Conservation (phyloP, 2,888 invertebrate species). For the Deilephila elpenor region DNA sequence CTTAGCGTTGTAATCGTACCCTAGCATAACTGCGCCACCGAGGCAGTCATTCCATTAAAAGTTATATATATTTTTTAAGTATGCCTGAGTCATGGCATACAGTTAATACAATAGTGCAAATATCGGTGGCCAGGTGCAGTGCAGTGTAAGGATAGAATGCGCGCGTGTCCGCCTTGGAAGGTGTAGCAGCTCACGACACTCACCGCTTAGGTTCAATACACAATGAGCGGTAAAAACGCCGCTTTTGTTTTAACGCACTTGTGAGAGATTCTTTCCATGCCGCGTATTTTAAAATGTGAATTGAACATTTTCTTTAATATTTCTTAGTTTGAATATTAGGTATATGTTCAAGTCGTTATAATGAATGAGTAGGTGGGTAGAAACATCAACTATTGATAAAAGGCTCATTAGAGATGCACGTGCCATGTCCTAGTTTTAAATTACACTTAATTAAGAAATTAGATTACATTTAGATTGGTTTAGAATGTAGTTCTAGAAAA, state of each 20-base stretch:
- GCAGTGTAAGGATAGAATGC: constrained; percentile 16
- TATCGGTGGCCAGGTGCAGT: constrained; percentile 14
- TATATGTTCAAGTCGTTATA: not conserved
- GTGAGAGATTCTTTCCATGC: not conserved
- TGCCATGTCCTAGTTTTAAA: not conserved
- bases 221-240: not conserved
- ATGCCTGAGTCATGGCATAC: too few species aligned
- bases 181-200: constrained; percentile 7
- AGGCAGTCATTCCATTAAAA: too few species aligned
- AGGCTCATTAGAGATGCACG: constrained; percentile 8
- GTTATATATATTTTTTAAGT: too few species aligned
- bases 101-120: not conserved
- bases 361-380: not conserved
- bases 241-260: not conserved
- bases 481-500: not conserved
- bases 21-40: too few species aligned
- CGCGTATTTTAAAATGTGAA: not conserved
- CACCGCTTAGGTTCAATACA: not conserved
- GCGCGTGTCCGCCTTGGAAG: not conserved
- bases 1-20: too few species aligned
- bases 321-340: too few species aligned
- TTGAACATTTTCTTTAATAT: too few species aligned
- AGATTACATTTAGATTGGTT: constrained; percentile 9
- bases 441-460: constrained; percentile 12
- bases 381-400: constrained; percentile 14